Conservation (phyloP, 2,888 invertebrate genomes). For the Napeogenes sylphis region DNA sequence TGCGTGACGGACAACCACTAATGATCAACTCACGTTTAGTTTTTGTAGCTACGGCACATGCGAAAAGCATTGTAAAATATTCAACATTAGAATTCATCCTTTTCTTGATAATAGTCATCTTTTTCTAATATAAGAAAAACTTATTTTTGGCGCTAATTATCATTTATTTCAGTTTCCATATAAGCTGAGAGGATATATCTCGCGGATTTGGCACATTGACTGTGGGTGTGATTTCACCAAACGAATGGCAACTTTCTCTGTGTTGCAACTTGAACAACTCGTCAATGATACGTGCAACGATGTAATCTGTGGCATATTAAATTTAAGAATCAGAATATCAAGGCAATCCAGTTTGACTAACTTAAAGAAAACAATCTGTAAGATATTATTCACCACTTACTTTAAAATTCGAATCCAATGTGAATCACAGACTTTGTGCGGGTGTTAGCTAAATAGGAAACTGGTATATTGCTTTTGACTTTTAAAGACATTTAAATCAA, state of each 20-base stretch:
- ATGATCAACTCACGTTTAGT: constrained; percentile 12
- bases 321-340: constrained; percentile 61
- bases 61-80: neutral
- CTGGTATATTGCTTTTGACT: constrained; percentile 45
- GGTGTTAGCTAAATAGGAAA: constrained; percentile 64
- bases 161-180: constrained; percentile 48
- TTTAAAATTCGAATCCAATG: constrained; percentile 42
- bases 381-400: constrained; percentile 35
- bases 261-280: constrained; percentile 49
- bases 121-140: no score
- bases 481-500: constrained; percentile 19
- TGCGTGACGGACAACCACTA: constrained; percentile 10
- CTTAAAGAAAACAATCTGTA: constrained; percentile 10
- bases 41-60: neutral
- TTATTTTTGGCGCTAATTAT: constrained; percentile 60
- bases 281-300: constrained; percentile 29
- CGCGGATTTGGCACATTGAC: constrained; percentile 66
- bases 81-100: constrained; percentile 5
- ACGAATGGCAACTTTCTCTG: constrained; percentile 66
- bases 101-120: constrained; percentile 1
- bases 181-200: constrained; percentile 51
- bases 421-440: constrained; percentile 60
- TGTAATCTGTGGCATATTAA: constrained; percentile 55
- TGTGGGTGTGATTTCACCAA: constrained; percentile 75
- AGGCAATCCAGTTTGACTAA: constrained; percentile 49